These are phyloP conservation scores for Beris chalybata DNA, from an alignment of 2,888 invertebrate genomes.

Conservation along the genomic window DNA sequence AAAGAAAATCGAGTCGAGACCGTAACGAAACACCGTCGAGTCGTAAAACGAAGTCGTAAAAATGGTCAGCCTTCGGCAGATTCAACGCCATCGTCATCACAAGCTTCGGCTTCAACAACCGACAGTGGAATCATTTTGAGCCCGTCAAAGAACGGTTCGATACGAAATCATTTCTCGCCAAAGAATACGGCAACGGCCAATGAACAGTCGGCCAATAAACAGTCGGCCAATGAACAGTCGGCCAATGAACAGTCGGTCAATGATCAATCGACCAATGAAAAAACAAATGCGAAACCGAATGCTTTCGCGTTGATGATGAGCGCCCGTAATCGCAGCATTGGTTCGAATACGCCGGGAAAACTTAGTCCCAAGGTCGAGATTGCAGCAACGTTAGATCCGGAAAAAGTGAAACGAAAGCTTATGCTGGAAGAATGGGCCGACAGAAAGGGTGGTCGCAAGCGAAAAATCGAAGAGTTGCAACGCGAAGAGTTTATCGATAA, in stretches of 20 bases:
- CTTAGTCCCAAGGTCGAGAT: conserved; percentile 50
- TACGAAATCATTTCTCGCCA: no score
- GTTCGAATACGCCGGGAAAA: conserved; percentile 66
- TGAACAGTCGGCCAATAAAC: no score
- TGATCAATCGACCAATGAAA: neutral
- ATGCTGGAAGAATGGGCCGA: conserved; percentile 66
- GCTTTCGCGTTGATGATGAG: conserved; percentile 71
- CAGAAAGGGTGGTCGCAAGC: conserved; percentile 64
- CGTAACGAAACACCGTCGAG: no score
- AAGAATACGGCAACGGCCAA: no score
- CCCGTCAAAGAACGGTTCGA: neutral
- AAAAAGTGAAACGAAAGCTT: conserved; percentile 59
- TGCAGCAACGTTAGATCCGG: conserved; percentile 48
- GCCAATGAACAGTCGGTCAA: neutral
- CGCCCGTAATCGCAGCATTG: conserved; percentile 65
- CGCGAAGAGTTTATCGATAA: conserved; percentile 62
- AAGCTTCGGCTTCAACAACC: no score
- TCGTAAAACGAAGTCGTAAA: neutral
- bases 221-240: no score
- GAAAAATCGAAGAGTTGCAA: conserved; percentile 62
- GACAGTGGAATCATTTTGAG: neutral
- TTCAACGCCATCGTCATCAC: no score
- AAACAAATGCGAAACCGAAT: conserved; percentile 51
- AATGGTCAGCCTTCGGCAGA: neutral
- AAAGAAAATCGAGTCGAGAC: conserved; percentile 14